Conservation (phyloP, 2,888 invertebrate species). For the Myathropa florea region DNA sequence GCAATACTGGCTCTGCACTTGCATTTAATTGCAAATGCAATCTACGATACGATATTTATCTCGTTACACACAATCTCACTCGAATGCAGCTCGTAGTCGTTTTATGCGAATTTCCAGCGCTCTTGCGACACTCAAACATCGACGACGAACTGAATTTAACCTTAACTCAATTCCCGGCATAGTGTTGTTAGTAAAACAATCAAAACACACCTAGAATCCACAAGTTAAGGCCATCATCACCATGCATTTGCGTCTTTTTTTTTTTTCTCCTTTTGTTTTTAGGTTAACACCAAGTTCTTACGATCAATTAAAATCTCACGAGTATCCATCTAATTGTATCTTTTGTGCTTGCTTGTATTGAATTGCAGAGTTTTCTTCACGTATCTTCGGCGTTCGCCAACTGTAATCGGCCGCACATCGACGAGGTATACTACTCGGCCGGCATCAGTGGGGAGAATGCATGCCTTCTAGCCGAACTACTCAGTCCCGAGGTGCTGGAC, state of each 20-base stretch:
- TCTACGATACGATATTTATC: constrained; percentile 46
- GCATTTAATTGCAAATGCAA: constrained; percentile 47
- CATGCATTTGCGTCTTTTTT: not conserved
- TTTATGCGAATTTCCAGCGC: not conserved
- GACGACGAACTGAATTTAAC: not conserved
- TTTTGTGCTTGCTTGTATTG: constrained; percentile 16
- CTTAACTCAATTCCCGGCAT: constrained; percentile 23
- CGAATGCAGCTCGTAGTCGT: not conserved
- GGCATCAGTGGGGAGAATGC: constrained; percentile 77
- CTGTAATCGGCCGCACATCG: constrained; percentile 80
- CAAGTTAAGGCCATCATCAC: constrained; percentile 55
- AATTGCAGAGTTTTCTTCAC: constrained; percentile 82
- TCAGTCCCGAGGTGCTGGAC: constrained; percentile 78
- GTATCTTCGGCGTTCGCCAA: constrained; percentile 87
- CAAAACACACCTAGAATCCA: constrained; percentile 46
- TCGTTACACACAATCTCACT: constrained; percentile 15
- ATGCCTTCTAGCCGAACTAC: constrained; percentile 75
- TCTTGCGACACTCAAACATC: not conserved
- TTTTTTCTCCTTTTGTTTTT: constrained; percentile 25
- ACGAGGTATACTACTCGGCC: constrained; percentile 80
- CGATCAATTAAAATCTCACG: constrained; percentile 65
- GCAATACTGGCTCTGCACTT: not conserved
- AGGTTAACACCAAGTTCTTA: constrained; percentile 64
- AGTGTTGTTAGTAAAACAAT: not conserved
- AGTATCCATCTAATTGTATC: constrained; percentile 27